A percentile compares a stretch with the other conserved stretches of the same genome.
These are phyloP conservation scores for Charanyca ferruginea DNA, from an alignment of 2,888 invertebrate species.

Conservation along the genomic window DNA sequence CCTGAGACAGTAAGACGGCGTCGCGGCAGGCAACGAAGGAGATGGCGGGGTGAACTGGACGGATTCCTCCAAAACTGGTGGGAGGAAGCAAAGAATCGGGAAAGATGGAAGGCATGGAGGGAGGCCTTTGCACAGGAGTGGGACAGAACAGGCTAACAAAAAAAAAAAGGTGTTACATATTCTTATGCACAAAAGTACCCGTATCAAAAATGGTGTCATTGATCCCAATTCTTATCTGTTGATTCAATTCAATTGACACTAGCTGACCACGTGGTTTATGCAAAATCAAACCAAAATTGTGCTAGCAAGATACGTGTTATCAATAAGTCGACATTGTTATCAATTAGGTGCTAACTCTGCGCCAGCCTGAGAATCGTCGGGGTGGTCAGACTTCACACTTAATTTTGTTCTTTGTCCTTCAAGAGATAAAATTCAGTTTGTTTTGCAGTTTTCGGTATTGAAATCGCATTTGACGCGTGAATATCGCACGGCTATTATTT, in stretches of 20 bases:
- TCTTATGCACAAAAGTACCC: too few relatives aligned
- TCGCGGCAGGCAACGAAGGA: too few relatives aligned
- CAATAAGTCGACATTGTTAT: conserved; percentile 74
- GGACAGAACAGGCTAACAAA: too few relatives aligned
- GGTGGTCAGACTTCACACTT: conserved; percentile 66
- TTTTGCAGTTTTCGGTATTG: neutral
- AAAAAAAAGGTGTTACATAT: too few relatives aligned
- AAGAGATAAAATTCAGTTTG: neutral
- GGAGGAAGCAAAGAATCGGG: too few relatives aligned
- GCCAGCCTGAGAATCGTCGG: conserved; percentile 74
- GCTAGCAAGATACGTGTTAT: conserved; percentile 75
- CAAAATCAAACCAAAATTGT: conserved; percentile 72
- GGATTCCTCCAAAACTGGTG: too few relatives aligned
- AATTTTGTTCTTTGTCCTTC: conserved; percentile 49
- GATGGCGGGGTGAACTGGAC: too few relatives aligned
- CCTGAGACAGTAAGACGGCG: too few relatives aligned
- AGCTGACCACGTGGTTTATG: conserved; percentile 62
- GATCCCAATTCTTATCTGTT: conserved; percentile 47
- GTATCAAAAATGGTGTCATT: conserved; percentile 38
- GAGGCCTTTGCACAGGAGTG: too few relatives aligned
- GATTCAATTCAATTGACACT: conserved; percentile 46
- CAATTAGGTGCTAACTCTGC: conserved; percentile 67
- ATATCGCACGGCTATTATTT: conserved; percentile 15
- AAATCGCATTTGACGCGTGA: conserved; percentile 26
- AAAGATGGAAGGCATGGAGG: too few relatives aligned